phyloP scores from a whole-genome alignment of 2,113 vertebrate genomes.

The Cephalophus harveyi region DNA sequence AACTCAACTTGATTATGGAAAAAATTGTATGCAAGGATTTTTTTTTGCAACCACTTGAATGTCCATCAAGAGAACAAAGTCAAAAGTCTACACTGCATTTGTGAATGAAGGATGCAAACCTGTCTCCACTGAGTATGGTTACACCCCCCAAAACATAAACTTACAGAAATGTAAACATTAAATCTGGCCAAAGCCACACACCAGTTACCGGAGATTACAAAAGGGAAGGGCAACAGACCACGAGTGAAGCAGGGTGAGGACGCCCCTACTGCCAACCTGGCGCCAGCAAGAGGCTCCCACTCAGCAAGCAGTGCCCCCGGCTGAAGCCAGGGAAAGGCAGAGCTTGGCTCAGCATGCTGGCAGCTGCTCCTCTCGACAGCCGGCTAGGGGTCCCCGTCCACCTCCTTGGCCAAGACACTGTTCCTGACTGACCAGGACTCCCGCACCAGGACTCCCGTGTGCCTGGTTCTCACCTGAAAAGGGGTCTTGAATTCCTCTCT shows the following conservation, averaged over 20 bases:
- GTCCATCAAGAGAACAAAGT: background rate
- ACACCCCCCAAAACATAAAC: background rate
- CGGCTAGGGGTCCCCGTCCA: background rate
- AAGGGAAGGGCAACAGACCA: background rate
- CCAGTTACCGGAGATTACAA: background rate
- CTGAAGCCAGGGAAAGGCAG: background rate
- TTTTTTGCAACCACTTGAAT: background rate
- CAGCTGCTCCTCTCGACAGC: background rate
- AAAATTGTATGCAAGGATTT: background rate
- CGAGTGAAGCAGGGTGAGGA: background rate
- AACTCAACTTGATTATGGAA: background rate
- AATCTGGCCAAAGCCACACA: background rate
- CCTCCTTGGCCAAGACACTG: background rate
- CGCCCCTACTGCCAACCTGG: background rate
- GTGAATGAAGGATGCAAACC: background rate
- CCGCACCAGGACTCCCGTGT: background rate
- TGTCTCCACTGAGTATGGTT: background rate
- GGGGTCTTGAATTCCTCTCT: conserved; percentile 45
- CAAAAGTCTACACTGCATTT: background rate
- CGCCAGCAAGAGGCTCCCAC: background rate
- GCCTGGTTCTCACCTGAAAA: conserved; percentile 65
- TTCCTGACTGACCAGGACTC: background rate
- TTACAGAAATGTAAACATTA: background rate
- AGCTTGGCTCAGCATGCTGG: background rate
- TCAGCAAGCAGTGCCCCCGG: background rate